Conservation (phyloP, 2,888 invertebrate genomes). For the Drosophila eohydei region DNA sequence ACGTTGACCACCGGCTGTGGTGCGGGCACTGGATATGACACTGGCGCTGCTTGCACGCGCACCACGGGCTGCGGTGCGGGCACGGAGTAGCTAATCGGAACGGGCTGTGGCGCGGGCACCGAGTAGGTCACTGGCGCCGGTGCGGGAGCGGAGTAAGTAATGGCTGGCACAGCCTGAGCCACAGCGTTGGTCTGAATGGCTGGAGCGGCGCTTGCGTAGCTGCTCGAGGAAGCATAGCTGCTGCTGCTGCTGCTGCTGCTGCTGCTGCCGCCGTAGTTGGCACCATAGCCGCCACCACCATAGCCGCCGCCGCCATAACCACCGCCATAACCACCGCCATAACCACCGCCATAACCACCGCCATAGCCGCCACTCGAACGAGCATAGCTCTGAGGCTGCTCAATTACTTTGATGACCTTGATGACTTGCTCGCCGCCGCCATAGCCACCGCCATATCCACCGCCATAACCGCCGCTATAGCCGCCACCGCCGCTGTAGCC, state of each 20-base stretch:
- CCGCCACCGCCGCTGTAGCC: constrained; percentile 39
- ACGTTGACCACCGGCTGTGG: constrained; percentile 42
- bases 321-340: constrained; percentile 31
- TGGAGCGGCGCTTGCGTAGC: constrained; percentile 46
- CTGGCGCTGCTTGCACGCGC: constrained; percentile 25
- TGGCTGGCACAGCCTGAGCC: constrained; percentile 38
- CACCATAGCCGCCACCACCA: constrained; percentile 39
- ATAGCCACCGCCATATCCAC: constrained; percentile 17
- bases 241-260: constrained; percentile 16
- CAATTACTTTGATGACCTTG: constrained; percentile 77
- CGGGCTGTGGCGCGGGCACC: constrained; percentile 45
- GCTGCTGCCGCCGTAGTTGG: constrained; percentile 44
- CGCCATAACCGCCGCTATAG: constrained; percentile 37
- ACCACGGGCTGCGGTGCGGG: constrained; percentile 44
- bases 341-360: constrained; percentile 43
- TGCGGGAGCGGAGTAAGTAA: constrained; percentile 41
- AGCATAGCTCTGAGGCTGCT: constrained; percentile 59
- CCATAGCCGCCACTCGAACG: constrained; percentile 40
- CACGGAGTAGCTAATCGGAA: constrained; percentile 34
- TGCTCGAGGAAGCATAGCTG: constrained; percentile 55
- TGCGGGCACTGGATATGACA: constrained; percentile 35
- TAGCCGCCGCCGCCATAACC: constrained; percentile 45
- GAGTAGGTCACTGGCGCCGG: constrained; percentile 41
- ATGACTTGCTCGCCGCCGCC: constrained; percentile 62
- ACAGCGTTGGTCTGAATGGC: constrained; percentile 16